Evolutionary conservation across 2,797 vertebrate genomes (phyloP).

Genomic region (Arrhamphus sclerolepis): DNA sequence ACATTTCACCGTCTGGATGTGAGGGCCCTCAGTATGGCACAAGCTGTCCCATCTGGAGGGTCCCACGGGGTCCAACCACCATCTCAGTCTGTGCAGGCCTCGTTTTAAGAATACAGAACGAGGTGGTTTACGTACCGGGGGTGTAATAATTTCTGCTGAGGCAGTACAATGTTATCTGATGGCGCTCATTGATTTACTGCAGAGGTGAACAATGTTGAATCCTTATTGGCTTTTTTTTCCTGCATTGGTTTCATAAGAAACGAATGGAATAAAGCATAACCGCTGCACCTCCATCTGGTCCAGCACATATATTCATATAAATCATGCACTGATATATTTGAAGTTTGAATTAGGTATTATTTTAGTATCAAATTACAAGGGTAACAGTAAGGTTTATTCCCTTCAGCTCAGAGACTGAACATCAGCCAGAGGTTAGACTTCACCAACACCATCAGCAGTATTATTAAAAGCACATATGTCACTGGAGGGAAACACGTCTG

Average conservation of each 20-base stretch:
- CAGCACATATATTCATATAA: too few relatives aligned
- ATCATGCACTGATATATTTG: too few relatives aligned
- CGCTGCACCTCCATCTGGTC: too few relatives aligned
- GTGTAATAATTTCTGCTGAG: slow-evolving; percentile 21
- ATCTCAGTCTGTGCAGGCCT: slow-evolving; percentile 44
- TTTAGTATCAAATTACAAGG: too few relatives aligned
- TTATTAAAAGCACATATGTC: too few relatives aligned
- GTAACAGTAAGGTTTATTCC: too few relatives aligned
- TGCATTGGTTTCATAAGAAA: neutral
- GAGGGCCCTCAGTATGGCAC: slow-evolving; percentile 55
- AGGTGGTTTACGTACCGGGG: slow-evolving; percentile 31
- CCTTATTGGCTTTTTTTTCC: slow-evolving; percentile 2
- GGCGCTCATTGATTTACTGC: slow-evolving; percentile 34
- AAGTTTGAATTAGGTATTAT: too few relatives aligned
- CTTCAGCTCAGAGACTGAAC: too few relatives aligned
- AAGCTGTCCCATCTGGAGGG: slow-evolving; percentile 68
- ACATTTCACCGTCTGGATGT: slow-evolving; percentile 74
- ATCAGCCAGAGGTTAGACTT: too few relatives aligned
- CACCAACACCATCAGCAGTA: too few relatives aligned
- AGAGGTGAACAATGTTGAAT: slow-evolving; percentile 11
- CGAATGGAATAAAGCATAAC: neutral
- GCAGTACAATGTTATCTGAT: slow-evolving; percentile 13
- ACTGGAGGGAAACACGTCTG: too few relatives aligned
- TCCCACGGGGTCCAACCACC: slow-evolving; percentile 52
- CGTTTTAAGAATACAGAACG: slow-evolving; percentile 33